Evolutionary conservation across 2,113 vertebrate genomes (phyloP), one percentile per base, ranked within the genome.

Genomic region (Gadus macrocephalus): DNA sequence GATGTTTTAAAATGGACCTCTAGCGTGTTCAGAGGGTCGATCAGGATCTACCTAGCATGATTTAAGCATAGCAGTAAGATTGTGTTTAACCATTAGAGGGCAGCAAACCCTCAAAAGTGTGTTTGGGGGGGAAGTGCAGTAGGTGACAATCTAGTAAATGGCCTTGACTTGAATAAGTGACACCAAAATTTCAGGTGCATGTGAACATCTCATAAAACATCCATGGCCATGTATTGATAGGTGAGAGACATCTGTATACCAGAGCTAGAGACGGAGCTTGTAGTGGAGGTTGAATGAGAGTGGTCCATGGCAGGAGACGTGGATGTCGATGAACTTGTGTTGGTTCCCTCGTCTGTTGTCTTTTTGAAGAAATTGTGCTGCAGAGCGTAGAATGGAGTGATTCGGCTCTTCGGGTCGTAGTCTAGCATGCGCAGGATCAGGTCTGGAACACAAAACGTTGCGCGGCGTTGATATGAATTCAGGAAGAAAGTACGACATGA

Each of bases 341-440:
- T 97, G 86, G 95, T 97, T 90, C 95, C 95, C 88, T 97, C 95
- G 64, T 97, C 95, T 62, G 93, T 94, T n/a, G 95, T 97, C 86
- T 96, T 96, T 87, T 96, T 96, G 87, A 97, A 97, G 92, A 97
- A 97, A 87, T 96, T 96, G 83, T 97, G 96, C 91, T 97, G 95
- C 90, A 97, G 93, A 74, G 96, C 96, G 71, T 96, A 96, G 88
- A 97, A 94, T 58, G 96, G 96, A 58, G 95, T 97, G 92, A 97
- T 97, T 74, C 95, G 95, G 76, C 93, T 94, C 83, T 96, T 96
- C 14, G 96, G 96, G 86, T 97, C 96, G 53, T 96, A 96, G 89
- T 96, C 95, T 92, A 97, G 90, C 96, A 97, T 97, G 89, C 95
- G 93, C 83, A 96, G 88, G 86, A 97, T 96, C 91, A 97, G 89